Evolutionary conservation across 2,113 vertebrate species (phyloP).

Genomic region (Silurus meridionalis): DNA sequence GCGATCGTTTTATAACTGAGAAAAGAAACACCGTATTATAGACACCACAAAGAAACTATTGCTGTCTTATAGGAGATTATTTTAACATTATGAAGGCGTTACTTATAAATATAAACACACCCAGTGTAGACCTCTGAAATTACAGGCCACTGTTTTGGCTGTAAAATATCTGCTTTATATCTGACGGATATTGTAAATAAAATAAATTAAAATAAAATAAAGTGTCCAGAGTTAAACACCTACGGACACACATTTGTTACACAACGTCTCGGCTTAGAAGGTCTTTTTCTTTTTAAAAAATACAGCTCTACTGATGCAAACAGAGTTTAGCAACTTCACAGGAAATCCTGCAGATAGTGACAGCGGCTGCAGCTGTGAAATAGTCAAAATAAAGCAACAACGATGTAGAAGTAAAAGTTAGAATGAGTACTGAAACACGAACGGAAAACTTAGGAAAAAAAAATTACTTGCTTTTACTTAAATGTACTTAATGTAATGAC

Average conservation of each 20-base stretch:
- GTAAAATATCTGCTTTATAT: too few species aligned
- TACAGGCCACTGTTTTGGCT: neutral
- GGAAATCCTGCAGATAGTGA: conserved; percentile 53
- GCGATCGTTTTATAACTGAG: neutral
- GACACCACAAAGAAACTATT: neutral
- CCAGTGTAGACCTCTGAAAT: neutral
- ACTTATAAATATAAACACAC: too few species aligned
- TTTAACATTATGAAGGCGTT: too few species aligned
- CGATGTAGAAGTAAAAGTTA: neutral
- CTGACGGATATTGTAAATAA: too few species aligned
- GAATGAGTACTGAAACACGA: neutral
- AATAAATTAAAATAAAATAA: neutral
- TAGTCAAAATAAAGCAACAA: neutral
- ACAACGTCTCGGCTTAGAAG: neutral
- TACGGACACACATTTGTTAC: neutral
- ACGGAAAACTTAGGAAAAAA: too few species aligned
- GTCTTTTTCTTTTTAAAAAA: conserved; percentile 9
- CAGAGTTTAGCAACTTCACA: conserved; percentile 39
- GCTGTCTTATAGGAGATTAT: neutral
- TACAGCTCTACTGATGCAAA: conserved; percentile 14
- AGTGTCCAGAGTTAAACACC: neutral
- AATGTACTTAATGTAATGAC: too few species aligned
- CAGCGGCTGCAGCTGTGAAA: neutral
- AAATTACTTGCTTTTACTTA: too few species aligned
- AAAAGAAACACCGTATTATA: neutral